Evolutionary conservation across 2,113 vertebrate species (phyloP), one percentile per base, ranked within the genome.

Genomic region (Chinchilla lanigera): DNA sequence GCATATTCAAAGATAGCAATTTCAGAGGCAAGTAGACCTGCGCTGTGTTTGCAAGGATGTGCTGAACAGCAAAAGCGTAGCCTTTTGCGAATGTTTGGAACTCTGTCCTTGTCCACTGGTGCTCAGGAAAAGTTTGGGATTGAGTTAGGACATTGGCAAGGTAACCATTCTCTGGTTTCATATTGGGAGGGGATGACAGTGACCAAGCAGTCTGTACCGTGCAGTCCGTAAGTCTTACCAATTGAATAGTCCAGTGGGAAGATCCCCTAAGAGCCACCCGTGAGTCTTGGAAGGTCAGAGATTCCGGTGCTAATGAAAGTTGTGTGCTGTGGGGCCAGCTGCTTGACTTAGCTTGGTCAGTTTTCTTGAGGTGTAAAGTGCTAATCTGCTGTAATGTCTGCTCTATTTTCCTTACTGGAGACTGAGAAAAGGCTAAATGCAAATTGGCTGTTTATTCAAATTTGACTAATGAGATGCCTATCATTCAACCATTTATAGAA

Each of bases 1-100:
- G 63, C 77, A 44, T 95, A 95, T 90, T 92, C 87, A 95, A 89
- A 52, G 41, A 38, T 16, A 88, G 77, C 69, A 63, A 78, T 90
- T 90, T 97, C 89, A 90, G 58, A 95, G 60, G 24, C 38, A 85
- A 88, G 61, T 22, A 56, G 28, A 58, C 12, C n/a, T 90, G 41
- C 58, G 24, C 61, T 56, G 67, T 69, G 65, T 95, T 77, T 87
- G 35, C 47, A 80, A 6, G 41, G 56, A 38, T 26, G 4, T 90
- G 56, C 26, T 30, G 28, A 89, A 80, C 61, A 44, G 24, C 44
- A 88, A 44, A 33, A 69, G 35, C 1, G 35, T 38, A 52, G 17
- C 22, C 8, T 61, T 87, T 52, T 81, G 30, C 54, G 61, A 19
- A 26, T 22, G 24, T 1, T 86, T 80, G 10, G 54, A 28, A 71